A percentile compares a stretch with the other conserved stretches of the same genome.
Evolutionary conservation across 1,140 invertebrate genomes (phyloP).

Genomic region (Tyrophagus putrescentiae): DNA sequence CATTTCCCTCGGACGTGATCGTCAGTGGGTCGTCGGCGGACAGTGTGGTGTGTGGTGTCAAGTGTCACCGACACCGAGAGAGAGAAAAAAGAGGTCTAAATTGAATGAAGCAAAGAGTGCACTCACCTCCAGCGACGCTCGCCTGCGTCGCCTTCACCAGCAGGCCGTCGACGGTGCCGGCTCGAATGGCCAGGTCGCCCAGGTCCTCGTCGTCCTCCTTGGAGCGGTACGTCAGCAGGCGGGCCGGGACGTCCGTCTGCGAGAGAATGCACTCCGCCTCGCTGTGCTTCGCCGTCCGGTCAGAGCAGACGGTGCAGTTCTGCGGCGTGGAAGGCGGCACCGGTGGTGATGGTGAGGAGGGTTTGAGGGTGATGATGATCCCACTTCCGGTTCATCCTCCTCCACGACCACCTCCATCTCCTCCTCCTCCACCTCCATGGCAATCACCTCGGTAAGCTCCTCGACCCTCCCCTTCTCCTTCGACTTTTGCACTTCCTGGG

Average conservation of each 20-base stretch:
- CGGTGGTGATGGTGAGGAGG: no score
- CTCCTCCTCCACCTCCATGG: slow-evolving; percentile 9
- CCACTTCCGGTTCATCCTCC: slow-evolving; percentile 63
- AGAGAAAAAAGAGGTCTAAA: no score
- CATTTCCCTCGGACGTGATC: no score
- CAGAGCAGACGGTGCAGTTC: slow-evolving; percentile 38
- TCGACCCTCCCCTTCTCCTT: no score
- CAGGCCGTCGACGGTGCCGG: slow-evolving; percentile 74
- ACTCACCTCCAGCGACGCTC: neutral
- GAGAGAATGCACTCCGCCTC: slow-evolving; percentile 4
- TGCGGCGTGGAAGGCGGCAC: neutral
- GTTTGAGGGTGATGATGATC: no score
- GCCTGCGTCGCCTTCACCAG: slow-evolving; percentile 80
- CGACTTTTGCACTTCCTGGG: no score
- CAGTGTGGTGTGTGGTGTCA: neutral
- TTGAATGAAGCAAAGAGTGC: neutral
- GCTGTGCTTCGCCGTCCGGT: slow-evolving; percentile 45
- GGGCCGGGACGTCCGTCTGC: neutral
- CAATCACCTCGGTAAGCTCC: no score
- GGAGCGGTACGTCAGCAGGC: neutral
- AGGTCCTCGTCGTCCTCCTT: slow-evolving; percentile 42
- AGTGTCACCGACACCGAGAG: neutral
- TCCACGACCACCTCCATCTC: neutral
- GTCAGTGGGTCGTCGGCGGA: no score
- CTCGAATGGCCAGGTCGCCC: slow-evolving; percentile 61